These are phyloP conservation scores for Tinamus guttatus DNA, from an alignment of 2,113 vertebrate species.

Conservation along the genomic window DNA sequence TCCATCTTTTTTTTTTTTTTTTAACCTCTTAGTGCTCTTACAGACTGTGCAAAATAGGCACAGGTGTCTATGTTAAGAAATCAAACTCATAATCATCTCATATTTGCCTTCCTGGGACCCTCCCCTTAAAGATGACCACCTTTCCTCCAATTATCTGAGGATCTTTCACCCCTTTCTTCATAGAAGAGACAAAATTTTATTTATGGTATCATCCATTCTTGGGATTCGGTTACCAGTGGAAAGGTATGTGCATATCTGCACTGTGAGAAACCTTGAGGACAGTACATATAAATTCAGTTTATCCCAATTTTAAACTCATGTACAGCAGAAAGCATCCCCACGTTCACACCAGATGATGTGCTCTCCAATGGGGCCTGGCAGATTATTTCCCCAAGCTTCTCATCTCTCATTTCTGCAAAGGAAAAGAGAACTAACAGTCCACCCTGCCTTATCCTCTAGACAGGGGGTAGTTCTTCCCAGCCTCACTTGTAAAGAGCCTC, in stretches of 20 bases:
- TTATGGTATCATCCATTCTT: neutral
- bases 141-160: neutral
- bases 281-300: neutral
- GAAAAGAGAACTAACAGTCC: neutral
- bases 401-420: neutral
- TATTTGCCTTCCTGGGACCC: neutral
- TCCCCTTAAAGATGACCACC: neutral
- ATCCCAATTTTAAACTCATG: neutral
- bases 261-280: neutral
- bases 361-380: neutral
- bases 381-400: neutral
- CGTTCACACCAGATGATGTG: neutral
- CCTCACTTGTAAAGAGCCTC: neutral
- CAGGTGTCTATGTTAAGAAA: neutral
- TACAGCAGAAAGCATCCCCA: neutral
- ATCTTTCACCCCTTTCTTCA: neutral
- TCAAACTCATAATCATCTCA: neutral
- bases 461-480: neutral
- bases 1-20: neutral
- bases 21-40: neutral
- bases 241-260: rapidly evolving
- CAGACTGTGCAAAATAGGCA: rapidly evolving
- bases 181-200: neutral
- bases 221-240: neutral
- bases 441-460: neutral